Base-by-base conservation (phyloP, 2,888 invertebrate genomes). In the Margaritifera margaritifera region DNA sequence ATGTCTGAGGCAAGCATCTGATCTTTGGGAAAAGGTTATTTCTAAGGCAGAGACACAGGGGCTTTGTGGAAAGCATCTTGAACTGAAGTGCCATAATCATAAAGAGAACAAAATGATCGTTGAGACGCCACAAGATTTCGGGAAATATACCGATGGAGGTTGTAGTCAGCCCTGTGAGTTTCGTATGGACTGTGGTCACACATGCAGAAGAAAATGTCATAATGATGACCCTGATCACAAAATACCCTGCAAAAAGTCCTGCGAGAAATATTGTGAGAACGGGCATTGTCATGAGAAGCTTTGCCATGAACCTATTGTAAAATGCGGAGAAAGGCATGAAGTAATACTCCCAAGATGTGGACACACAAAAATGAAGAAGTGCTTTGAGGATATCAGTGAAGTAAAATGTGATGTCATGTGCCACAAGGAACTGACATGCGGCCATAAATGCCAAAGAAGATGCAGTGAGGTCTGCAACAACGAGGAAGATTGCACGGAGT, bases 241-340 rank as follows among this genome's bases (percentile, higher is more conserved):
- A n/a, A 27, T 22, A 4, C 54, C 42, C 27, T 72, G 72, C 27
- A 19, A 11, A 20, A 65, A 66, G 56, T 18, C 3, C n/a, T 72
- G 72, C 22, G 4, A 52, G 19, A 64, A 66, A 50, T n/a, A 15
- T n/a, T 79, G 80, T 50, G 50, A 69, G 22, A 72, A 69, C 24
- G 66, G 64, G 0, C 84, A 84, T 62, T 27, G 57, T 50, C 83
- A 82, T 51, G 52, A 79, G 19, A 92, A 90, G 75, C 65, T 75
- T 42, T 94, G 94, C 76, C 87, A 87, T 77, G 91, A 92, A 81
- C 65, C 74, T 5, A 77, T 83, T 70, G 81, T 80, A 25, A 61
- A 78, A 2, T 88, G 88, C 68, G 27, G 42, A 25, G 62, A 68
- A 6, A 52, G 61, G 25, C 79, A 84, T 2, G 66, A 73, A 19